A percentile compares a stretch with the other conserved stretches of the same genome.
Evolutionary conservation across 30 jellyfish, hydroid and myxozoan genomes (phyloP).

Genomic region (Cassiopea andromeda): DNA sequence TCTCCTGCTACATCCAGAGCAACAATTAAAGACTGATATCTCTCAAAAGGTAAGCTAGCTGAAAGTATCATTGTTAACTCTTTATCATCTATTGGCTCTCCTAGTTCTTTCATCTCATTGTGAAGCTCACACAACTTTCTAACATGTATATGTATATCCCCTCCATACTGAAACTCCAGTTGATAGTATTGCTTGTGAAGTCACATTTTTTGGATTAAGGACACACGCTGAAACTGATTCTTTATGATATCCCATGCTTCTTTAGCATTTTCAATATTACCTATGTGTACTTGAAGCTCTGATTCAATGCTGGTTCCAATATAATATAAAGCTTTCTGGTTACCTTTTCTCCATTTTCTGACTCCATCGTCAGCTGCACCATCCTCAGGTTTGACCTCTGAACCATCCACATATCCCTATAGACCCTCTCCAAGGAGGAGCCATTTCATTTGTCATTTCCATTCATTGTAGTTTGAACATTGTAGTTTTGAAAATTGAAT

Average conservation of each 20-base stretch:
- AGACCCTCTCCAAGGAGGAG: conserved; percentile 57
- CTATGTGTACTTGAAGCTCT: conserved; percentile 44
- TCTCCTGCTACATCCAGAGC: conserved; percentile 43
- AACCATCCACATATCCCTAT: conserved; percentile 62
- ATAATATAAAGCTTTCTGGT: conserved; percentile 31
- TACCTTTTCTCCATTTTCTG: conserved; percentile 38
- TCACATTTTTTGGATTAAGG: conserved; percentile 27
- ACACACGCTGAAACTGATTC: conserved; percentile 57
- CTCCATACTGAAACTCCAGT: conserved; percentile 46
- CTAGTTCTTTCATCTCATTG: conserved; percentile 45
- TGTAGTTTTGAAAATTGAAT: too few species aligned
- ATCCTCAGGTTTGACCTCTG: conserved; percentile 48
- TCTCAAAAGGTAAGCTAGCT: conserved; percentile 23
- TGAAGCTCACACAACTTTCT: conserved; percentile 33
- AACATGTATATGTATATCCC: conserved; percentile 15
- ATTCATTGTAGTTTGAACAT: background rate
- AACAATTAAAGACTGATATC: conserved; percentile 40
- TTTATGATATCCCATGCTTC: conserved; percentile 34
- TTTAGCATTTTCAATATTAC: conserved; percentile 11
- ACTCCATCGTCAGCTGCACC: background rate
- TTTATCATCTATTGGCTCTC: conserved; percentile 40
- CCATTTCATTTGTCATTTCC: conserved; percentile 43
- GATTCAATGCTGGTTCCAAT: conserved; percentile 27
- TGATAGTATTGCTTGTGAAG: conserved; percentile 16
- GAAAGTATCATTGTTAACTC: conserved; percentile 25